Base-by-base conservation (phyloP, 2,888 invertebrate genomes). In the Leptinotarsa tumamoca region DNA sequence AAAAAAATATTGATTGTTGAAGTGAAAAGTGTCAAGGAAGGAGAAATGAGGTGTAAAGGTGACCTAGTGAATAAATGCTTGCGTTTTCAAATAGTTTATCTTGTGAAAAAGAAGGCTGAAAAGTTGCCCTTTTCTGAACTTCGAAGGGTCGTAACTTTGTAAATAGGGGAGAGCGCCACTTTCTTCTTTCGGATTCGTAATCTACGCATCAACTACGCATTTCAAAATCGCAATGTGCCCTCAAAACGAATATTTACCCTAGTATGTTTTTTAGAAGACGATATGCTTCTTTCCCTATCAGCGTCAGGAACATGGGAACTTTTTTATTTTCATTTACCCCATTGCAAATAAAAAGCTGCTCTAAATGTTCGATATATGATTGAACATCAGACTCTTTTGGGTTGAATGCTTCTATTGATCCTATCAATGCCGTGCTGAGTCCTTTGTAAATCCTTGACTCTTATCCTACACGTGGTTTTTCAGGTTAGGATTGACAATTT, bases 281-380 rank as follows among this genome's bases (percentile, higher is more conserved):
- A 71, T 82, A 82, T 14, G 80, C 76, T 66, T 81, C 80, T n/a
- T 75, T 52, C 5, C 83, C 81, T 43, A 84, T 81, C 50, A 81
- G 69, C 1, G 82, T 84, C 21, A 84, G 58, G n/a, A 84, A 80
- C 63, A 83, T 61, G 4, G 80, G 74, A 13, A 80, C 80, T 75
- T 81, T 82, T 52, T 73, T 80, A 10, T 63, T 23, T 3, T 80
- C 75, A 63, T 50, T 72, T 18, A 82, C 73, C 21, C 73, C 75
- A 75, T 84, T 84, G 4, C 78, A 77, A 1, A 74, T 61, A 21
- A 84, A 79, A 33, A 81, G 79, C 49, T 81, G 81, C 71, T 82
- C 81, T 51, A 83, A 73, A 7, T 82, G 74, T 71, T 83, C 82
- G 1, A 82, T 69, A 73, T 84, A 79, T 4, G 76, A 54, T 18